phyloP scores from a whole-genome alignment of 2,797 vertebrate species.

The Notolepis coatsorum region DNA sequence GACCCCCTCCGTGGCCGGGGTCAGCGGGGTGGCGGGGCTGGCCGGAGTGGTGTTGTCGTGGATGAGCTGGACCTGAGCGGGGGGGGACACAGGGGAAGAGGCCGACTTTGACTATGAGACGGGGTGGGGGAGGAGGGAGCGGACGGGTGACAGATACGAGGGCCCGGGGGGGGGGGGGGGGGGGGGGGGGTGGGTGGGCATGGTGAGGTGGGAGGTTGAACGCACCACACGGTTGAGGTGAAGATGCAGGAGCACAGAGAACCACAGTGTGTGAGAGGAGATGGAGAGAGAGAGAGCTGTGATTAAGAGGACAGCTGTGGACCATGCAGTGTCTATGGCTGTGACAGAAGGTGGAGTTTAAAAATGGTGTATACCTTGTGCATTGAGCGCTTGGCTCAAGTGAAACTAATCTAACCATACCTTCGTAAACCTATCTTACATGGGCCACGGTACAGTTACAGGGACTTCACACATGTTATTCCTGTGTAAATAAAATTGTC shows the following conservation, averaged over 20 bases:
- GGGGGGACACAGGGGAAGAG: slow-evolving; percentile 79
- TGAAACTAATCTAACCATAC: too few relatives aligned
- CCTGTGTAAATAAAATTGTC: too few relatives aligned
- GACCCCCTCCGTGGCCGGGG: slow-evolving; percentile 83
- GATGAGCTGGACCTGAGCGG: slow-evolving; percentile 94
- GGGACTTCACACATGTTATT: too few relatives aligned
- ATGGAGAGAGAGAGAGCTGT: slow-evolving; percentile 44
- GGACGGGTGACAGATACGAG: slow-evolving; percentile 10
- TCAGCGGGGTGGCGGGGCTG: slow-evolving; percentile 89
- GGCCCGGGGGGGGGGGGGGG: background rate
- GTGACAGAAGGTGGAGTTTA: background rate
- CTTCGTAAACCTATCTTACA: too few relatives aligned
- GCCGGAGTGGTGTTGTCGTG: slow-evolving; percentile 91
- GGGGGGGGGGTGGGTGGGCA: too few relatives aligned
- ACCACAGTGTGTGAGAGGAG: slow-evolving; percentile 64
- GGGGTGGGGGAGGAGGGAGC: slow-evolving; percentile 59
- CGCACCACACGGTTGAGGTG: slow-evolving; percentile 56
- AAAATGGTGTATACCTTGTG: background rate
- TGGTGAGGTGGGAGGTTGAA: slow-evolving; percentile 44
- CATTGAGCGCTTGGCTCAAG: too few relatives aligned
- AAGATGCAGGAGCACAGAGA: slow-evolving; percentile 67
- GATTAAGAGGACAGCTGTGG: slow-evolving; percentile 22
- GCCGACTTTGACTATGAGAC: slow-evolving; percentile 80
- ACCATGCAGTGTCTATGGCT: background rate
- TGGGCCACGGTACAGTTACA: too few relatives aligned